phyloP scores from a whole-genome alignment of 1,140 invertebrate genomes.

The Drosophila paulistorum region DNA sequence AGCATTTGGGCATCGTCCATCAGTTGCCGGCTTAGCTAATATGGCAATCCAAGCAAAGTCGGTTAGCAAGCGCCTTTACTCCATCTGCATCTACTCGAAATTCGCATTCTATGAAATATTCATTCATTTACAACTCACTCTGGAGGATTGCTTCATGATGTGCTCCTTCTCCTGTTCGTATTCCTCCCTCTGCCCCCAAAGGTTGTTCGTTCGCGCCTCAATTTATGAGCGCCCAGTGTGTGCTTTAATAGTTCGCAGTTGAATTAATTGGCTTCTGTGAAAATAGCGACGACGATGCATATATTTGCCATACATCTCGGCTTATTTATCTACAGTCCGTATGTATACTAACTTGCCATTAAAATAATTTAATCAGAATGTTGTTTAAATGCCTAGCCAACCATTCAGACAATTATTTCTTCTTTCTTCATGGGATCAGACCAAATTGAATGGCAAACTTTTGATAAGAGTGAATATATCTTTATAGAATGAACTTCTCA shows the following conservation, averaged over 20 bases:
- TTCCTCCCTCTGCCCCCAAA: constrained; percentile 14
- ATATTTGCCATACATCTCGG: constrained; percentile 69
- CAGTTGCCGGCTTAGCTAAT: constrained; percentile 52
- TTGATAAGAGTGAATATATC: constrained; percentile 66
- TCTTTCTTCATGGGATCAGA: not conserved
- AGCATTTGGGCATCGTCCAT: constrained; percentile 28
- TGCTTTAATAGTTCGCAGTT: constrained; percentile 79
- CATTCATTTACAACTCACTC: constrained; percentile 75
- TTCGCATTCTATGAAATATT: constrained; percentile 74
- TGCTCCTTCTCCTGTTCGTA: constrained; percentile 37
- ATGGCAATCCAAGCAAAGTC: constrained; percentile 14
- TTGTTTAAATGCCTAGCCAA: constrained; percentile 51
- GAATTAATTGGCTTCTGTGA: constrained; percentile 73
- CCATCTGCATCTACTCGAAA: constrained; percentile 65
- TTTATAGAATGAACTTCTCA: constrained; percentile 49
- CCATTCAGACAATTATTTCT: constrained; percentile 10
- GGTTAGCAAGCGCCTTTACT: constrained; percentile 26
- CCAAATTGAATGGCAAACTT: constrained; percentile 50
- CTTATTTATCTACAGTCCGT: not conserved
- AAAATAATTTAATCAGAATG: constrained; percentile 81
- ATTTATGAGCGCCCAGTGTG: constrained; percentile 80
- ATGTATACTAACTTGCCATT: constrained; percentile 54
- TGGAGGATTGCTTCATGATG: constrained; percentile 72
- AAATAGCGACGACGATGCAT: constrained; percentile 37
- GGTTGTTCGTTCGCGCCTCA: constrained; percentile 45